Conservation (phyloP, 2,888 invertebrate species). For the Mystacides longicornis region DNA sequence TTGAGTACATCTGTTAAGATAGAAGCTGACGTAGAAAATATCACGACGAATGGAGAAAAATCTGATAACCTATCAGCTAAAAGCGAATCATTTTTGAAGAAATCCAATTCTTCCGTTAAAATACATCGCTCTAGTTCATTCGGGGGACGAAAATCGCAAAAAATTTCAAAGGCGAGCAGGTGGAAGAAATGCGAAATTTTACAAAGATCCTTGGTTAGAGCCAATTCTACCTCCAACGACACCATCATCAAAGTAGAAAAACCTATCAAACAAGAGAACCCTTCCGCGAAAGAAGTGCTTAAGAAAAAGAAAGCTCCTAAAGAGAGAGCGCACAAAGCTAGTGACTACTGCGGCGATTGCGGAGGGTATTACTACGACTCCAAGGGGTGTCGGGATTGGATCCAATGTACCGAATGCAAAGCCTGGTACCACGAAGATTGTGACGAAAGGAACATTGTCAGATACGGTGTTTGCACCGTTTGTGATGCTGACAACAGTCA, state of each 20-base stretch:
- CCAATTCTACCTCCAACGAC: conserved; percentile 9
- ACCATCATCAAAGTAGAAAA: conserved; percentile 13
- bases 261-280: conserved; percentile 3
- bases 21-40: not conserved
- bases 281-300: not conserved
- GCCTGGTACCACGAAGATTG: conserved; percentile 18
- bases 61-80: not conserved
- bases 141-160: not conserved
- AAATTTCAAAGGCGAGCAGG: conserved; percentile 2
- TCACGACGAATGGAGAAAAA: not conserved
- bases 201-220: conserved; percentile 11
- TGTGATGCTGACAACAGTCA: conserved; percentile 7
- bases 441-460: conserved; percentile 16
- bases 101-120: not conserved
- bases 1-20: not conserved
- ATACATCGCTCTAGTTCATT: conserved; percentile 2
- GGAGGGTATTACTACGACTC: conserved; percentile 18
- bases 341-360: conserved; percentile 16
- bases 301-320: conserved; percentile 8
- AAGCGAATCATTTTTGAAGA: not conserved
- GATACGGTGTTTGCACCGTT: conserved; percentile 12
- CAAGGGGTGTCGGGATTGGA: conserved; percentile 16
- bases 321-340: not conserved
- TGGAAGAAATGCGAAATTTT: conserved; percentile 13
- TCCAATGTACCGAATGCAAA: conserved; percentile 13